phyloP scores from a whole-genome alignment of 2,113 vertebrate genomes.

The Andinoacara biseriatus region DNA sequence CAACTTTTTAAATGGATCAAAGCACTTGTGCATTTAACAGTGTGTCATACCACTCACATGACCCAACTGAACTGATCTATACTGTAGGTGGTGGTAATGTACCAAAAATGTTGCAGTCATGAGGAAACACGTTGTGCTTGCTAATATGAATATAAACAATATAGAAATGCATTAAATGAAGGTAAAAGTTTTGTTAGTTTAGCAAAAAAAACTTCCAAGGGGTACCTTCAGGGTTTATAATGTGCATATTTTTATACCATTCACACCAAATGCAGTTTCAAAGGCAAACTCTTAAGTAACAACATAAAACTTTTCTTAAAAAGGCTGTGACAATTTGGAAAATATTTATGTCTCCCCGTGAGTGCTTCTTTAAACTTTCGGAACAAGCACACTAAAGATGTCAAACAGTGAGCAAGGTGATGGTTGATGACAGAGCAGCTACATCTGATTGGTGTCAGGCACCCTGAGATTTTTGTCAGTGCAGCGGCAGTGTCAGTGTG shows the following conservation, averaged over 20 bases:
- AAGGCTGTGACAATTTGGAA: slow-evolving; percentile 11
- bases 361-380: slow-evolving; percentile 13
- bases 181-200: not conserved
- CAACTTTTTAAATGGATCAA: rapidly evolving
- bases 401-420: slow-evolving; percentile 40
- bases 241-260: not conserved
- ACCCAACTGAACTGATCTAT: not conserved
- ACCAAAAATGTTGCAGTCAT: not conserved
- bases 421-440: slow-evolving; percentile 18
- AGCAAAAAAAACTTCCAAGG: not conserved
- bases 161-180: not conserved
- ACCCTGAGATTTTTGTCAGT: slow-evolving; percentile 41
- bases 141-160: not conserved
- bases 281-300: not conserved
- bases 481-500: not conserved
- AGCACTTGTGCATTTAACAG: not conserved
- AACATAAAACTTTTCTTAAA: slow-evolving; percentile 9
- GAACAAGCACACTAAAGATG: slow-evolving; percentile 30
- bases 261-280: not conserved
- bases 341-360: not conserved
- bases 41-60: not conserved
- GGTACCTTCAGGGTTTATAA: not conserved
- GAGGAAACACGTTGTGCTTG: not conserved
- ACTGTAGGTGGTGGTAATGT: not conserved
- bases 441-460: slow-evolving; percentile 45